Base-by-base conservation (phyloP, 2,797 vertebrate species). In the Tapirus indicus region DNA sequence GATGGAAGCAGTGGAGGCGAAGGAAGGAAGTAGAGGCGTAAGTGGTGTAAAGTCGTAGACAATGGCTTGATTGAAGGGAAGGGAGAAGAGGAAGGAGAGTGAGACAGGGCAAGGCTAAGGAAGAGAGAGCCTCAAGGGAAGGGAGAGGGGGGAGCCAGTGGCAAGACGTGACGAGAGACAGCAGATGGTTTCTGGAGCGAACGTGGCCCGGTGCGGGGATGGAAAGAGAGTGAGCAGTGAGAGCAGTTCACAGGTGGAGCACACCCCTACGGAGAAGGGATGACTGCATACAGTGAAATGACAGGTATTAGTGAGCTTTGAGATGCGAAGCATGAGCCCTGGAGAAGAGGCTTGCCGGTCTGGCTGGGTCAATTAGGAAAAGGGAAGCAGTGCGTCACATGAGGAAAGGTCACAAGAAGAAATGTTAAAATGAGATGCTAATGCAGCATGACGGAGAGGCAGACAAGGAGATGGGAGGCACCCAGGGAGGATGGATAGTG, bases 271-370 rank as follows among this genome's bases (percentile, higher is more conserved):
- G 25, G 38, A 58, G 49, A 78, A 82, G 54, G 38, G 35, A 41
- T 0, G 60, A 41, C 2, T 27, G 7, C 8, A 1, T 16, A 35
- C 27, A 11, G 23, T 25, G 9, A 17, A 16, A 35, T 32, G 56
- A 62, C 29, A 71, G 44, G 12, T 2, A 27, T 7, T 29, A 3
- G 2, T 16, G 17, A 35, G 4, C 27, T 47, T 0, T 11, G 29
- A 64, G 47, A 77, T 11, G 79, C 56, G 62, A 69, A 29, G n/a
- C 11, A 1, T 6, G 16, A 41, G n/a, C 35, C 41, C 77, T 7
- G 64, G 68, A 38, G 18, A 58, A 23, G 78, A 78, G 80, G 32
- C 29, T 56, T 21, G n/a, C 7, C 35, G 17, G 11, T 23, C 16
- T 47, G n/a, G 23, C 18, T 2, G 35, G 64, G 2, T 16, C 47